Evolutionary conservation across 2,797 vertebrate species (phyloP).

Genomic region (Leptoclinus maculatus): DNA sequence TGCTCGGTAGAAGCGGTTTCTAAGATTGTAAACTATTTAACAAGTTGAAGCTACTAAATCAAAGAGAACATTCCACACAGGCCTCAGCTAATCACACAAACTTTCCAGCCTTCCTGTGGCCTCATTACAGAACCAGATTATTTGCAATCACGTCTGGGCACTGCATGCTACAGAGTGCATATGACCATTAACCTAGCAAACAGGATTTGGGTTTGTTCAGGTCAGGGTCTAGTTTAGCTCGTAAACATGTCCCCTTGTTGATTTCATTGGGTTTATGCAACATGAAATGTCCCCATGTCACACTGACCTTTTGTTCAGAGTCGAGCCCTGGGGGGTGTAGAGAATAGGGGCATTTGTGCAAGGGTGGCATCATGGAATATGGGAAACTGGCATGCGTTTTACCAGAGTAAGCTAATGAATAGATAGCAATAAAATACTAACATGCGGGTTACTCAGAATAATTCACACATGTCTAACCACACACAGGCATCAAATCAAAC

Average conservation of each 20-base stretch:
- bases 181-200: constrained; percentile 46
- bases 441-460: background rate
- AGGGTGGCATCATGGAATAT: constrained; percentile 26
- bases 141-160: background rate
- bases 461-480: background rate
- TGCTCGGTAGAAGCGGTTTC: background rate
- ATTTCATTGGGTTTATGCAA: constrained; percentile 59
- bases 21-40: constrained; percentile 15
- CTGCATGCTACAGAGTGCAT: background rate
- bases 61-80: background rate
- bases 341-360: constrained; percentile 50
- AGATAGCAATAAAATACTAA: background rate
- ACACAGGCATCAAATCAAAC: constrained; percentile 3
- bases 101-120: background rate
- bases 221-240: constrained; percentile 49
- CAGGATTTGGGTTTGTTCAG: constrained; percentile 24
- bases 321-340: constrained; percentile 11
- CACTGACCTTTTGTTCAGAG: constrained; percentile 63
- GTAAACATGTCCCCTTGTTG: constrained; percentile 57
- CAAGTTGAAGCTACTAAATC: constrained; percentile 10
- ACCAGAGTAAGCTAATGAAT: background rate
- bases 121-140: constrained; percentile 12
- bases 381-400: constrained; percentile 13
- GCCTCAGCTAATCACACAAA: background rate
- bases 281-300: constrained; percentile 53